Evolutionary conservation across 2,113 vertebrate species (phyloP).

Genomic region (Mormyrus lacerda): DNA sequence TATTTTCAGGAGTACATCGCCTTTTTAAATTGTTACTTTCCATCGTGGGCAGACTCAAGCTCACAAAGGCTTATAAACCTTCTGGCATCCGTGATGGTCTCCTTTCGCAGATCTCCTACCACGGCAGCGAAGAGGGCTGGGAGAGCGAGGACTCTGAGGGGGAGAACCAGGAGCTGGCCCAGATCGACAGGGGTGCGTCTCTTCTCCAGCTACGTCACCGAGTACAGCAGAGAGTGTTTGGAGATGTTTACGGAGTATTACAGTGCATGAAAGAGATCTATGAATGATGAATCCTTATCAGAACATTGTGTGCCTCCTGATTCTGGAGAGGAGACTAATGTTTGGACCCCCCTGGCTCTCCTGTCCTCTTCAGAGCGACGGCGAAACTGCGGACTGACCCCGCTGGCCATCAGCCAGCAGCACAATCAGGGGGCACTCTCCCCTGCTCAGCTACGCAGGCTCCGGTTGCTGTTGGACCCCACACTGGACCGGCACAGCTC

Average conservation of each 20-base stretch:
- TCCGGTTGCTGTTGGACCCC: slow-evolving; percentile 70
- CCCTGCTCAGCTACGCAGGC: slow-evolving; percentile 62
- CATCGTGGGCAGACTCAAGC: neutral
- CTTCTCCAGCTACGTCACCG: neutral
- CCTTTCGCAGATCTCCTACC: slow-evolving; percentile 73
- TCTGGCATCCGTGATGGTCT: slow-evolving; percentile 22
- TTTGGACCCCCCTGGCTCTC: neutral
- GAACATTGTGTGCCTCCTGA: neutral
- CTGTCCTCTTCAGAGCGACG: slow-evolving; percentile 64
- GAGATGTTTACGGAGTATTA: neutral
- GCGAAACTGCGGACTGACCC: slow-evolving; percentile 71
- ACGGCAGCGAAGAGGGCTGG: slow-evolving; percentile 72
- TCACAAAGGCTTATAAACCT: slow-evolving; percentile 15
- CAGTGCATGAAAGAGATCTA: neutral
- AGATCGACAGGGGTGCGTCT: slow-evolving; percentile 80
- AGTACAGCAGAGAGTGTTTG: neutral
- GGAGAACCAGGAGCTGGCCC: slow-evolving; percentile 86
- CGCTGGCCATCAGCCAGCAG: slow-evolving; percentile 77
- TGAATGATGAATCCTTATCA: neutral
- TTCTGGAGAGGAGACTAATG: neutral
- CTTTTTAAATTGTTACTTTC: neutral
- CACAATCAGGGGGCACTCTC: slow-evolving; percentile 76
- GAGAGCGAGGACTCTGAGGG: slow-evolving; percentile 86
- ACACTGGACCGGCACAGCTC: slow-evolving; percentile 79
- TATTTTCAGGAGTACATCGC: neutral